Conservation (phyloP, 2,888 invertebrate genomes). For the Ophioninae sp. region DNA sequence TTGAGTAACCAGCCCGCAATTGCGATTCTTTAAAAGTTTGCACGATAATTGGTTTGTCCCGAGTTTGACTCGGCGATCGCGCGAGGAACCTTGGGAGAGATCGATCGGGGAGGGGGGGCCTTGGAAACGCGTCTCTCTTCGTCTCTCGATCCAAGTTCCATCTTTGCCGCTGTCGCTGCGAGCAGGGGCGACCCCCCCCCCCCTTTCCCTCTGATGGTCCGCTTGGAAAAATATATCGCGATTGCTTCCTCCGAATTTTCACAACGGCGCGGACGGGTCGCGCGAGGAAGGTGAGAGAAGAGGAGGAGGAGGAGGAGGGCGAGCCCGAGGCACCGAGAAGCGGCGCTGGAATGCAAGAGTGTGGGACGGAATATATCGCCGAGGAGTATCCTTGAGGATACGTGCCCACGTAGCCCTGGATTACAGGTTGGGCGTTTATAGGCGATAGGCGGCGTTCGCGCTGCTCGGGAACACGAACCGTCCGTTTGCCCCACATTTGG, state of each 20-base stretch:
- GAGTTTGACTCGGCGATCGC: background rate
- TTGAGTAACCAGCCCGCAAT: conserved; percentile 4
- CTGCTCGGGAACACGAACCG: too few relatives aligned
- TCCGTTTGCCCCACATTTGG: too few relatives aligned
- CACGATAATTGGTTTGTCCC: background rate
- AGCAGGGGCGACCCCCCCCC: too few relatives aligned
- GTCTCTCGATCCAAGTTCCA: background rate
- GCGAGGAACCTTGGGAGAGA: background rate
- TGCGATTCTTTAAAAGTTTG: conserved; percentile 9
- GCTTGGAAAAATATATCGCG: too few relatives aligned
- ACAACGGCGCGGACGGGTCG: too few relatives aligned
- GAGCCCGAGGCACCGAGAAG: conserved; percentile 39
- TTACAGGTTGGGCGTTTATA: conserved; percentile 44
- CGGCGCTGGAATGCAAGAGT: conserved; percentile 52
- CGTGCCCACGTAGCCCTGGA: conserved; percentile 65
- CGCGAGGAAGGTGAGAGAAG: too few relatives aligned
- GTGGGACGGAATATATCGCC: conserved; percentile 60
- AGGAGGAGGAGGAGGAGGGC: conserved; percentile 45
- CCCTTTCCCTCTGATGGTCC: too few relatives aligned
- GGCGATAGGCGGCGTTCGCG: too few relatives aligned
- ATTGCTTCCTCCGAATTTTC: too few relatives aligned
- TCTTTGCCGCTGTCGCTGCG: too few relatives aligned
- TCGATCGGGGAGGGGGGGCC: too few relatives aligned
- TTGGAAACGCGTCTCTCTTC: too few relatives aligned
- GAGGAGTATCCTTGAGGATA: conserved; percentile 61